Conservation (phyloP, 2,888 invertebrate genomes). For the Drosophila helvetica region DNA sequence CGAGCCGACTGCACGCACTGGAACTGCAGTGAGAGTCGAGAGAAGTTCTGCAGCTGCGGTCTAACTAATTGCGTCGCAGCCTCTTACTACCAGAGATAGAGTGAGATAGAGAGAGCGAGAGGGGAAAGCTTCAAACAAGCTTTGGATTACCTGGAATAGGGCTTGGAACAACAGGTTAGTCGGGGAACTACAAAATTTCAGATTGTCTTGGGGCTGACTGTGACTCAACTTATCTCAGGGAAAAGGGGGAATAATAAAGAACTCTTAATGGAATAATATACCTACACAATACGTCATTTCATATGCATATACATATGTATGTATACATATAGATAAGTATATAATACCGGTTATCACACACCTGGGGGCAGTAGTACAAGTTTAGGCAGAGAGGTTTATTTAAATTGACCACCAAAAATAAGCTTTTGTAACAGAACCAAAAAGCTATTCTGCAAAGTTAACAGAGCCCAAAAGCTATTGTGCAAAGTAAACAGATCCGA, state of each 20-base stretch:
- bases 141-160: background rate
- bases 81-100: background rate
- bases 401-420: no score
- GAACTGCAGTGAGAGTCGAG: background rate
- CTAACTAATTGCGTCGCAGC: background rate
- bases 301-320: no score
- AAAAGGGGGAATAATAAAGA: background rate
- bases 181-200: background rate
- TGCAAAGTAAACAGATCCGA: conserved; percentile 21
- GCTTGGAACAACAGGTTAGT: background rate
- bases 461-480: background rate
- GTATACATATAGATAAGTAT: no score
- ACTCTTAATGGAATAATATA: no score
- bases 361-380: no score
- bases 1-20: background rate
- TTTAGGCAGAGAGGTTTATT: no score
- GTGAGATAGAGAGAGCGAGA: background rate
- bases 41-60: background rate
- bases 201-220: background rate
- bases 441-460: conserved; percentile 1
- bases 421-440: conserved; percentile 27
- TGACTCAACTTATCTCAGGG: background rate
- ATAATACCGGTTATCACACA: no score
- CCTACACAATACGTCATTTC: no score
- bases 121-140: background rate